Conservation (phyloP, 1,140 invertebrate species). For the Stratiolaelaps scimitus region DNA sequence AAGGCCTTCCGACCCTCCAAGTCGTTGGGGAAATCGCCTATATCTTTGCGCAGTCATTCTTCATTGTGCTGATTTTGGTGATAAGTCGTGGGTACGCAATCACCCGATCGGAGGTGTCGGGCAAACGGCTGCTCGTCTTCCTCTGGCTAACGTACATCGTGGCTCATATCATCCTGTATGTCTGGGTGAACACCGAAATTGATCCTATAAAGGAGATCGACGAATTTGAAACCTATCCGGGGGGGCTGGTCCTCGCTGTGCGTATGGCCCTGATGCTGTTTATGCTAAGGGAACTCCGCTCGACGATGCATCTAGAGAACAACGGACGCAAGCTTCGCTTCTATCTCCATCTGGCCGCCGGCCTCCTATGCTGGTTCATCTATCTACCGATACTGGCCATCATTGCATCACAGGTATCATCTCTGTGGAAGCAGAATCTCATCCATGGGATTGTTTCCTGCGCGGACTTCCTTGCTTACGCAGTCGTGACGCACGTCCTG, state of each 20-base stretch:
- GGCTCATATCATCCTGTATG: slow-evolving; percentile 77
- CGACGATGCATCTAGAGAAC: slow-evolving; percentile 81
- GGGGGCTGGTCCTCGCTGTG: slow-evolving; percentile 76
- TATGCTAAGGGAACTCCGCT: slow-evolving; percentile 81
- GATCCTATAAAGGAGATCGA: slow-evolving; percentile 91
- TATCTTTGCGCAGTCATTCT: slow-evolving; percentile 74
- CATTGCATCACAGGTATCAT: slow-evolving; percentile 78
- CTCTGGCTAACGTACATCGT: slow-evolving; percentile 83
- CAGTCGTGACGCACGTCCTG: slow-evolving; percentile 78
- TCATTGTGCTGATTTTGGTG: slow-evolving; percentile 82
- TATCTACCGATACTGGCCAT: slow-evolving; percentile 86
- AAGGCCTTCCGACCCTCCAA: slow-evolving; percentile 62
- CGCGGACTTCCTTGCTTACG: slow-evolving; percentile 82
- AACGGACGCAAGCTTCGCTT: slow-evolving; percentile 80
- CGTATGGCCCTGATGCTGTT: slow-evolving; percentile 81
- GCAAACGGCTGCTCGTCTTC: slow-evolving; percentile 69
- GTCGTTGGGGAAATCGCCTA: slow-evolving; percentile 79
- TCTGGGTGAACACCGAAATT: slow-evolving; percentile 92
- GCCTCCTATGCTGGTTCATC: slow-evolving; percentile 93
- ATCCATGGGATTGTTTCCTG: slow-evolving; percentile 83
- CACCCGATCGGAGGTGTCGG: slow-evolving; percentile 68
- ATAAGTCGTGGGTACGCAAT: slow-evolving; percentile 95
- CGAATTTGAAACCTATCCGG: slow-evolving; percentile 92
- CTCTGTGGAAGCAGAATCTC: slow-evolving; percentile 87
- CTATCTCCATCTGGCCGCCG: slow-evolving; percentile 88